These are phyloP conservation scores for Caranx ignobilis DNA, from an alignment of 2,113 vertebrate genomes.

Conservation along the genomic window DNA sequence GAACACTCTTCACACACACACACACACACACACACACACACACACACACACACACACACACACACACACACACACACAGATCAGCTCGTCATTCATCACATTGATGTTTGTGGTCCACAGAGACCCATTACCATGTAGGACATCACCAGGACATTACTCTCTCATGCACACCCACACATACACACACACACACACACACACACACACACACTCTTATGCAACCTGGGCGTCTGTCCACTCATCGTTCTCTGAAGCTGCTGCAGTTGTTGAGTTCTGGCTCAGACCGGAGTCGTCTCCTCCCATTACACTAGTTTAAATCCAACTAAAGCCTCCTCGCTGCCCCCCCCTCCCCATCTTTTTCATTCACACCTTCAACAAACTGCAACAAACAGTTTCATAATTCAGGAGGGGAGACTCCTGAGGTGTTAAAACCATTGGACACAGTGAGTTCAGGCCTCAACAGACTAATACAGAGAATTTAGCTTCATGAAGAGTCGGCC, in stretches of 20 bases:
- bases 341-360: too few relatives aligned
- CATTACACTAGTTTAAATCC: background rate
- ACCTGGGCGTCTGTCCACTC: background rate
- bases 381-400: too few relatives aligned
- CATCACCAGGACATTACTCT: constrained; percentile 12
- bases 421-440: background rate
- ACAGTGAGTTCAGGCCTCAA: background rate
- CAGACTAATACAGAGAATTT: constrained; percentile 2
- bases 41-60: background rate
- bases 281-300: constrained; percentile 29
- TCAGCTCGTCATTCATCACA: constrained; percentile 5
- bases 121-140: constrained; percentile 31
- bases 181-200: constrained; percentile 11
- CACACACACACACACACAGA: background rate
- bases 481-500: too few relatives aligned
- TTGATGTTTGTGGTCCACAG: constrained; percentile 12
- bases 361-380: too few relatives aligned
- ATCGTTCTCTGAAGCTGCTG: background rate
- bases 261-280: background rate
- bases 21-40: constrained; percentile 3
- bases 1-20: background rate
- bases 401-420: too few relatives aligned
- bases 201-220: constrained; percentile 34
- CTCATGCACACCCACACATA: constrained; percentile 12
- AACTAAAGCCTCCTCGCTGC: background rate